A percentile compares a stretch with the other conserved stretches of the same genome.
phyloP scores from a whole-genome alignment of 2,888 invertebrate genomes.

The Boloria selene region DNA sequence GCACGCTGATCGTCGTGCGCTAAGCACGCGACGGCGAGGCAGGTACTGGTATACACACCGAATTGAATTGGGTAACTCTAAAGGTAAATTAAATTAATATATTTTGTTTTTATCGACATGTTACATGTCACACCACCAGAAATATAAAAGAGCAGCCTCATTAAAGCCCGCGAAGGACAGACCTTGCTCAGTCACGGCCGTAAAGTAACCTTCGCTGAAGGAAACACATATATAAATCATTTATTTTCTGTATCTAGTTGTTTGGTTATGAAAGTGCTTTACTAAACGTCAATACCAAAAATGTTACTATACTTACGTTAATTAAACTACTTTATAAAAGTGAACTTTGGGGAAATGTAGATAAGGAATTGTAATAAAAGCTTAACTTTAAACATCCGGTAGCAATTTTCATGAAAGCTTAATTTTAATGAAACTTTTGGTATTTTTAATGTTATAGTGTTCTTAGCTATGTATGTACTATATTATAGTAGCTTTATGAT shows the following conservation, averaged over 20 bases:
- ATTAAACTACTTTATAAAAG: no score
- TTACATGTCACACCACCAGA: constrained; percentile 30
- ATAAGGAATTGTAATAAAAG: no score
- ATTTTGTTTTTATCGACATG: constrained; percentile 10
- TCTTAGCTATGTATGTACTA: no score
- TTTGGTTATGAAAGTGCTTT: constrained; percentile 23
- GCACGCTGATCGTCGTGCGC: no score
- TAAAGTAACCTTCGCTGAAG: constrained; percentile 37
- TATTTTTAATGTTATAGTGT: no score
- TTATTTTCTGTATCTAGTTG: constrained; percentile 22
- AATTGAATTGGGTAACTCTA: not conserved
- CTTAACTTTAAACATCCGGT: not conserved
- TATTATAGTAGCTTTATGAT: no score
- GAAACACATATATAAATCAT: constrained; percentile 31
- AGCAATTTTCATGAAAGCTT: no score
- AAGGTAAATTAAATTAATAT: not conserved
- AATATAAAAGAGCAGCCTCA: constrained; percentile 26
- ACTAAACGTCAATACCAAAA: not conserved
- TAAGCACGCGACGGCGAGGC: no score
- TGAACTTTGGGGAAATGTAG: no score
- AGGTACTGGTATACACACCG: no score
- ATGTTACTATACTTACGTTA: no score
- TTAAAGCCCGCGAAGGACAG: constrained; percentile 38
- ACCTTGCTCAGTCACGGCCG: constrained; percentile 41
- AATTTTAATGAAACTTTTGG: no score